These are phyloP conservation scores for Enteromius anoplus DNA, from an alignment of 2,797 vertebrate genomes.

Conservation along the genomic window DNA sequence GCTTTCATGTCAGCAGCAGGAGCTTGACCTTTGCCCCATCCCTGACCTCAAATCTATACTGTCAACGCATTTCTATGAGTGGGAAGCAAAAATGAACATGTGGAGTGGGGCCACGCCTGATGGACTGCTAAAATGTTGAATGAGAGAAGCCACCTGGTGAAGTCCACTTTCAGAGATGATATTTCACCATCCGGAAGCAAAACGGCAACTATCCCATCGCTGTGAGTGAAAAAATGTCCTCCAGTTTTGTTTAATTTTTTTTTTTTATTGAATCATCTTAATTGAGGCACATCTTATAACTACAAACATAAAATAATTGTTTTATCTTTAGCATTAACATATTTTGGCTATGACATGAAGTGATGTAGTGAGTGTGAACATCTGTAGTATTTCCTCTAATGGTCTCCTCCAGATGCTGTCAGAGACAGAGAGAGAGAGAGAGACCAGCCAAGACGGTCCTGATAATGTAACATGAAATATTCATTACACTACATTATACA, in stretches of 20 bases:
- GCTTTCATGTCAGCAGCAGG: slow-evolving; percentile 83
- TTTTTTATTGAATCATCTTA: neutral
- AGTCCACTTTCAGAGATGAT: slow-evolving; percentile 38
- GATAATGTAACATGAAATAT: neutral
- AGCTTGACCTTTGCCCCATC: slow-evolving; percentile 74
- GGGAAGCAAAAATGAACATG: slow-evolving; percentile 78
- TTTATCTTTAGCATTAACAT: neutral
- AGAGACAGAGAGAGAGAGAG: slow-evolving; percentile 38
- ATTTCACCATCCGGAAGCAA: neutral
- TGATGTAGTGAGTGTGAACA: slow-evolving; percentile 55
- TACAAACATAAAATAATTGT: neutral
- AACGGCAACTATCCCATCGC: neutral
- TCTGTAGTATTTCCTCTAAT: slow-evolving; percentile 57
- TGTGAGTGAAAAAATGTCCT: neutral
- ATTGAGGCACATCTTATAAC: neutral
- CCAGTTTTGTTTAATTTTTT: too few relatives aligned
- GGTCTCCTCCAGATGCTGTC: neutral
- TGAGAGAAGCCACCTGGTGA: slow-evolving; percentile 67
- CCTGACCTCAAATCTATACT: slow-evolving; percentile 77
- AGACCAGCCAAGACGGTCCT: neutral
- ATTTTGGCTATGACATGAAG: slow-evolving; percentile 14
- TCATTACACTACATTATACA: neutral
- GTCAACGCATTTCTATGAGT: slow-evolving; percentile 77
- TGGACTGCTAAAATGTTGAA: slow-evolving; percentile 56
- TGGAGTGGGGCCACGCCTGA: slow-evolving; percentile 69